These are phyloP conservation scores for Metridium senile DNA, from an alignment of 92 coral and sea anemone species.

Conservation along the genomic window DNA sequence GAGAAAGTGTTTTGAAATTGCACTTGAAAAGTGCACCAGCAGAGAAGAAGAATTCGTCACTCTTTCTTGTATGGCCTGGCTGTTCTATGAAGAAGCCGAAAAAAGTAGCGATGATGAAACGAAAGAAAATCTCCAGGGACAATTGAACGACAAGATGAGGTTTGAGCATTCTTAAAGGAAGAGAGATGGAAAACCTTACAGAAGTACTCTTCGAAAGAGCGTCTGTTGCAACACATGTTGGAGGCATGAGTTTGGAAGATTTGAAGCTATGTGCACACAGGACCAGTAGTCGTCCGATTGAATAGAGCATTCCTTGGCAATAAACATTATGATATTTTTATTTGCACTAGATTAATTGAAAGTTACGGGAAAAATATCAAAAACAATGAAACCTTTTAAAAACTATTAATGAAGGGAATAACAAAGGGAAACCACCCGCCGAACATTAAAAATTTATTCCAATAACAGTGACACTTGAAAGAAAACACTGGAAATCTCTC, in stretches of 20 bases:
- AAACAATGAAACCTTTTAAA: too few relatives aligned
- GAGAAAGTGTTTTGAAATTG: not conserved
- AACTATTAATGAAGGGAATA: too few relatives aligned
- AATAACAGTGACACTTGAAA: too few relatives aligned
- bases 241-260: slow-evolving; percentile 2
- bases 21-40: not conserved
- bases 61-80: slow-evolving; percentile 19
- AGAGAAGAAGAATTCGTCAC: not conserved
- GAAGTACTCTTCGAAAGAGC: slow-evolving; percentile 25
- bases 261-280: too few relatives aligned
- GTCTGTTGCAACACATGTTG: not conserved
- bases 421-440: too few relatives aligned
- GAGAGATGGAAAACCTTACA: slow-evolving; percentile 6
- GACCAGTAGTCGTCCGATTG: not conserved
- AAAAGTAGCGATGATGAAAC: not conserved
- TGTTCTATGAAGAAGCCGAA: slow-evolving; percentile 2
- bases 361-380: too few relatives aligned
- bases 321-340: too few relatives aligned
- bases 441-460: too few relatives aligned
- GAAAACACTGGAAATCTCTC: too few relatives aligned
- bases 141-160: not conserved
- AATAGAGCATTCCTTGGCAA: slow-evolving; percentile 18
- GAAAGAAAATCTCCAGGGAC: not conserved
- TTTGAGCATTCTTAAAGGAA: not conserved
- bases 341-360: too few relatives aligned